Evolutionary conservation across 2,113 vertebrate species (phyloP).

Genomic region (Nerophis lumbriciformis): DNA sequence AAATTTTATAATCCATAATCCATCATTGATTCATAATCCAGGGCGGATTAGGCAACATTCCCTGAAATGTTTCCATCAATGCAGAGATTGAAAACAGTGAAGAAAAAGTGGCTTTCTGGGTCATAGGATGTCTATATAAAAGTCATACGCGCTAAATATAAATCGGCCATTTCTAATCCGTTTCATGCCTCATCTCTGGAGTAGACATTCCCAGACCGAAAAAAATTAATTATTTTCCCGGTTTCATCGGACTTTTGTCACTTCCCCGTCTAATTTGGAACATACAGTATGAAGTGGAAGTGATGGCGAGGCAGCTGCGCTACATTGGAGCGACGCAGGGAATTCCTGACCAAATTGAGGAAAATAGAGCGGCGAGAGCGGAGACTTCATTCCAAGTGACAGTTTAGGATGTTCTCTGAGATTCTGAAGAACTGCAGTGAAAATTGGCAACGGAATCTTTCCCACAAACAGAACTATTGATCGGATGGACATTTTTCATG

Average conservation of each 20-base stretch:
- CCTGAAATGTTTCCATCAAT: conserved; percentile 28
- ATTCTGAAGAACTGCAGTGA: no score
- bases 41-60: conserved; percentile 44
- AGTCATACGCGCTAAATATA: conserved; percentile 48
- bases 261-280: conserved; percentile 30
- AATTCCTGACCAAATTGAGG: neutral
- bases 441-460: no score
- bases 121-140: conserved; percentile 35
- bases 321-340: neutral
- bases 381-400: neutral
- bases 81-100: conserved; percentile 25
- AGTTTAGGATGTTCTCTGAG: neutral
- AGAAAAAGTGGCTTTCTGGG: conserved; percentile 49
- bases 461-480: no score
- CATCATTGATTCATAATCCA: conserved; percentile 58
- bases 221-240: conserved; percentile 22
- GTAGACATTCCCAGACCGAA: conserved; percentile 30
- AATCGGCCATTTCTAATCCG: conserved; percentile 38
- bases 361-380: neutral
- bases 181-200: conserved; percentile 39
- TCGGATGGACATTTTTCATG: no score
- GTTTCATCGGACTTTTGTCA: conserved; percentile 30
- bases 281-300: conserved; percentile 17
- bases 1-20: conserved; percentile 59
- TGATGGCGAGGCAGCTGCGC: neutral